Evolutionary conservation across 2,797 vertebrate species (phyloP).

Genomic region (Malacoraja senta): DNA sequence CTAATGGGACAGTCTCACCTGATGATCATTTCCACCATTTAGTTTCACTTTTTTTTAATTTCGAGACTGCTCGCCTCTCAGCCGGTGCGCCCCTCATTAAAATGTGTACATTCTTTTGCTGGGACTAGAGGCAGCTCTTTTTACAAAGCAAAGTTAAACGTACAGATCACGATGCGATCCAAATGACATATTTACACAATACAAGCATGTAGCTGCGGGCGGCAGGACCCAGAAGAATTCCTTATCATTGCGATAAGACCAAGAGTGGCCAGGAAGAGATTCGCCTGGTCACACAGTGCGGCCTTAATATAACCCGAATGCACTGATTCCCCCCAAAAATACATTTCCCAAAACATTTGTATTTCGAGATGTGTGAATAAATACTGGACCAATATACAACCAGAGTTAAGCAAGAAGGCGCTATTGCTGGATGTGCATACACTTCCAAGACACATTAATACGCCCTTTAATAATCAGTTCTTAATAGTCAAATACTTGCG

Average conservation of each 20-base stretch:
- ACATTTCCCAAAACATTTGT: background rate
- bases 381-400: background rate
- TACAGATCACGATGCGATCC: background rate
- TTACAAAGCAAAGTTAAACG: background rate
- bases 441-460: background rate
- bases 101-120: too few species aligned
- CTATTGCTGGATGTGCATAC: background rate
- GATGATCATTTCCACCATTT: too few species aligned
- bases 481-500: constrained; percentile 21
- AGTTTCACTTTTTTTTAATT: too few species aligned
- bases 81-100: too few species aligned
- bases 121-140: too few species aligned
- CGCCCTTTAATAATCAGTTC: constrained; percentile 12
- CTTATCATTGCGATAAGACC: background rate
- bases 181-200: background rate
- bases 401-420: background rate
- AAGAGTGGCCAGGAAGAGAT: constrained; percentile 13
- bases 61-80: too few species aligned
- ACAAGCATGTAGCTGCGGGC: background rate
- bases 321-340: background rate
- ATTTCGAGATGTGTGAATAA: background rate
- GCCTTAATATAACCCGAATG: background rate
- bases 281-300: background rate
- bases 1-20: too few species aligned
- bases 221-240: constrained; percentile 29